phyloP scores from a whole-genome alignment of 2,113 vertebrate species.

The Catharus minimus region DNA sequence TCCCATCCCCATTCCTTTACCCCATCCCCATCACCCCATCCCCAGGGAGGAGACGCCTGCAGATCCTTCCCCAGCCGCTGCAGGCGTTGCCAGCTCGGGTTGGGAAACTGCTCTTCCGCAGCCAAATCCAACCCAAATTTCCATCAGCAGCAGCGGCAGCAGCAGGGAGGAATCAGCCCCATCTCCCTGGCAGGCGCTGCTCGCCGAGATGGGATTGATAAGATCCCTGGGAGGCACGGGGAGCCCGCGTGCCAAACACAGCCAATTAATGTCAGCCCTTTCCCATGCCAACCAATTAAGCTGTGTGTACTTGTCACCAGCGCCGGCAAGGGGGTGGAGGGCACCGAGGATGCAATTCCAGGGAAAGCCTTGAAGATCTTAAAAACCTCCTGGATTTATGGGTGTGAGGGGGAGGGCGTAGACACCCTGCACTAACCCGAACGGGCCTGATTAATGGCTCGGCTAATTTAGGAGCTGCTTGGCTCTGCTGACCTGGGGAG shows the following conservation, averaged over 20 bases:
- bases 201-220: conserved; percentile 63
- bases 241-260: conserved; percentile 66
- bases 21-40: neutral
- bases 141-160: conserved; percentile 42
- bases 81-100: neutral
- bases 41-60: neutral
- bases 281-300: conserved; percentile 78
- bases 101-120: neutral
- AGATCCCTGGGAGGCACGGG: conserved; percentile 66
- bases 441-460: conserved; percentile 47
- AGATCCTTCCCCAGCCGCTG: neutral
- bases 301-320: conserved; percentile 69
- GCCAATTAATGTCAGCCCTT: conserved; percentile 74
- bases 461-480: conserved; percentile 26
- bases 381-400: conserved; percentile 16
- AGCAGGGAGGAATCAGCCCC: conserved; percentile 20
- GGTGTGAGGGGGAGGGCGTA: neutral
- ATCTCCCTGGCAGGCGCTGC: conserved; percentile 66
- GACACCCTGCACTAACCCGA: neutral
- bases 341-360: neutral
- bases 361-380: conserved; percentile 23
- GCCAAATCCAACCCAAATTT: conserved; percentile 60
- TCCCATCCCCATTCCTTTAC: no score
- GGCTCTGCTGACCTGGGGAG: conserved; percentile 28
- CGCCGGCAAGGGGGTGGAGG: conserved; percentile 32